Evolutionary conservation across 2,888 invertebrate genomes (phyloP), one percentile per base, ranked within the genome.

Genomic region (Vesta saturnalis): DNA sequence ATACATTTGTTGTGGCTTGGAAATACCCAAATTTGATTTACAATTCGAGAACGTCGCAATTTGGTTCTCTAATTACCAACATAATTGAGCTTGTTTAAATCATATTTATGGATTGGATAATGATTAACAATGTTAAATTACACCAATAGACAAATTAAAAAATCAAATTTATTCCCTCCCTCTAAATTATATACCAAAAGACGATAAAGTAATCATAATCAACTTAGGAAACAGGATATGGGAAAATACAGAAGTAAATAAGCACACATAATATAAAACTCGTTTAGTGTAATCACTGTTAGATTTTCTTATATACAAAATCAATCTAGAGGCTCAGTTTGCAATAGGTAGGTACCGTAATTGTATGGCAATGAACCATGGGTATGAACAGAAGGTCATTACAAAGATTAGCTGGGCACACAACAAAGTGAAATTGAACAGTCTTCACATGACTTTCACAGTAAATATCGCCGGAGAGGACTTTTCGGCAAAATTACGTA

Each of bases 21-120:
- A 30, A 63, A 63, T 63, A 63, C 63, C 63, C 46, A 56, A 56
- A 62, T 15, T 56, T 16, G 3, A 23, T n/a, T 62, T 46, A 43
- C 18, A 47, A 57, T 47, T 39, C n/a, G 39, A 57, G 55, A 55
- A 21, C 23, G 16, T 0, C 30, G 18, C 30, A 60, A 60, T 60
- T 30, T 60, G 10, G 12, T 30, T 23, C 49, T 10, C 10, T 19
- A 55, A 55, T 55, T 56, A 16, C 23, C 14, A 1, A 1, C 19
- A 10, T 56, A 56, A 35, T 56, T 56, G 56, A n/a, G 18, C 10
- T 22, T 14, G 14, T 56, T 56, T 56, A 56, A 35, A 56, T 21
- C 52, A 19, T 52, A 19, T 52, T 52, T 16, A 19, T 52, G 18
- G 52, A 52, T 43, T 43, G 43, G 43, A 43, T n/a, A 43, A 6